Base-by-base conservation (phyloP, 2,888 invertebrate genomes). In the Marasmarcha lunaedactyla region DNA sequence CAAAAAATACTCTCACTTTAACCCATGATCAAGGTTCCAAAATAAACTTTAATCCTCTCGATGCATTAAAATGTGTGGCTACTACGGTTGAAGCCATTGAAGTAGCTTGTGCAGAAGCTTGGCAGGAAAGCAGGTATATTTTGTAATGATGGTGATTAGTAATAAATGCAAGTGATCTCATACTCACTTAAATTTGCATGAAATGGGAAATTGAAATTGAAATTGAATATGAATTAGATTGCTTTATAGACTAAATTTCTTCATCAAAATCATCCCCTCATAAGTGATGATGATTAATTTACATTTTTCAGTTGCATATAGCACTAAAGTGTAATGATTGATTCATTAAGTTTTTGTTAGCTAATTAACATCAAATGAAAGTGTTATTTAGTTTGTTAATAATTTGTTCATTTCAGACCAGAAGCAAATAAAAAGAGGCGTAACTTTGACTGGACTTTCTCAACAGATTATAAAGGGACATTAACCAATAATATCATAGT, bases 361-460 rank as follows among this genome's bases (percentile, higher is more conserved):
- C n/a, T n/a, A n/a, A n/a, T n/a, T n/a, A n/a, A n/a, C n/a, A n/a
- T n/a, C n/a, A n/a, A n/a, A n/a, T n/a, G n/a, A n/a, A n/a, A n/a
- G n/a, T n/a, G n/a, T n/a, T n/a, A n/a, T n/a, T n/a, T n/a, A n/a
- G n/a, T n/a, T n/a, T n/a, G n/a, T n/a, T n/a, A n/a, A n/a, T n/a
- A n/a, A n/a, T n/a, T n/a, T n/a, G n/a, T n/a, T n/a, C n/a, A n/a
- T 63, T 73, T 35, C 57, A 94, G 96, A 57, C 87, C 90, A 34
- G 90, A 91, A 55, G 79, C 90, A 50, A 88, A 88, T 50, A 91
- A 93, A 59, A 90, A 93, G 59, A 86, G 93, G 40, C 92, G 91
- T 59, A 91, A 94, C 12, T 98, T 95, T 76, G 98, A 99, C 74
- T 99, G 99, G 99, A 99, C 98, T 1, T 99, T 93, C 64, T 91